Base-by-base conservation (phyloP, 2,888 invertebrate species). In the Digitonthophagus gazella region DNA sequence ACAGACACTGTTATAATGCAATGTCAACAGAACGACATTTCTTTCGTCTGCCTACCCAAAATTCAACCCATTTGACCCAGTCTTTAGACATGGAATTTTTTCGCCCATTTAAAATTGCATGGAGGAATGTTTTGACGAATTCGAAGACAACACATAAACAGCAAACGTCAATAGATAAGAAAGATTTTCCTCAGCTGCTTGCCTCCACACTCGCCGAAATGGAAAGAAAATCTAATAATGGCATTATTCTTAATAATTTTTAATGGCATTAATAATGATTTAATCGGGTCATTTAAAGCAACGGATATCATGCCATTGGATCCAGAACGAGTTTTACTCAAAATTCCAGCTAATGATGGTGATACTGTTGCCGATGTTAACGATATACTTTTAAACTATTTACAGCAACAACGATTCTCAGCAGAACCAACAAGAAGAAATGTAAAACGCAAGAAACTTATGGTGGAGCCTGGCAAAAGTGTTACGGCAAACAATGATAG, bases 1-100 rank as follows among this genome's bases (percentile, higher is more conserved):
- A 22, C 22, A 22, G 22, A 22, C 22, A 22, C 22, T 22, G n/a
- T n/a, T 22, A 22, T 58, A 58, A 58, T 11, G 1, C 58, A 15
- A 58, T 58, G 18, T 18, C 14, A 58, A 58, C 16, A 15, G 15
- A n/a, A 58, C 18, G 58, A 58, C 58, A 58, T 58, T 15, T 14
- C 58, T 58, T 15, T 80, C 68, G 71, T 79, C 14, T 76, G 72
- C 20, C 69, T 79, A 8, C 78, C 78, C 1, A 73, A 56, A 78
- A 80, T 71, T 69, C 73, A 4, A 78, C 78, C 0, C 77, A 80
- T 19, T 67, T 77, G n/a, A 67, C 66, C 3, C 71, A 71, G 66
- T 66, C 68, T 75, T 16, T 22, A 22, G 77, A 78, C 70, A 76
- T 78, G 8, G 75, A 74, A 3, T 75, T 72, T 61, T 78, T 77